Evolutionary conservation across 2,888 invertebrate genomes (phyloP).

Genomic region (Ormyrus nitidulus): DNA sequence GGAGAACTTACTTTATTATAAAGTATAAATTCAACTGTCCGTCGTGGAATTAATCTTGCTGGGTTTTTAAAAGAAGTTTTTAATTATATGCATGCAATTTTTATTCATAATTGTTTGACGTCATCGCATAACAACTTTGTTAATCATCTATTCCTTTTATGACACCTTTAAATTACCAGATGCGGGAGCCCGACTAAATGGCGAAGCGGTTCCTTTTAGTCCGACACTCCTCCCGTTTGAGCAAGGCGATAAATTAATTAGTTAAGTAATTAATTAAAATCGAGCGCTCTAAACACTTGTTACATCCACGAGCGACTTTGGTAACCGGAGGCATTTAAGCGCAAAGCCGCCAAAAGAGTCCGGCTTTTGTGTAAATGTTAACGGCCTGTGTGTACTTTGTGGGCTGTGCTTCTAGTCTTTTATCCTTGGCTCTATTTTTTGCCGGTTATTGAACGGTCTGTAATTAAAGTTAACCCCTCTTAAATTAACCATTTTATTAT

Average conservation of each 20-base stretch:
- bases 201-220: constrained; percentile 6
- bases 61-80: too few species aligned
- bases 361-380: background rate
- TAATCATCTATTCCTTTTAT: too few species aligned
- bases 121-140: too few species aligned
- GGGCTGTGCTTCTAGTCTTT: too few species aligned
- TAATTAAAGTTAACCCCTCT: constrained; percentile 8
- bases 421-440: background rate
- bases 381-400: background rate
- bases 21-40: too few species aligned
- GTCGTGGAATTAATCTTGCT: too few species aligned
- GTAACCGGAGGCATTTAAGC: constrained; percentile 19
- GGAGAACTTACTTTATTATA: too few species aligned
- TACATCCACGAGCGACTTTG: constrained; percentile 34
- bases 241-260: constrained; percentile 46
- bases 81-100: too few species aligned
- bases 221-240: constrained; percentile 39
- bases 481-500: background rate
- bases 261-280: constrained; percentile 55
- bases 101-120: too few species aligned
- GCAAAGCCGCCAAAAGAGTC: background rate
- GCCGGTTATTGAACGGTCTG: background rate
- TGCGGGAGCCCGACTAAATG: background rate
- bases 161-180: background rate
- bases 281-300: constrained; percentile 50